phyloP scores from a whole-genome alignment of 2,113 vertebrate genomes.

The Takifugu flavidus region DNA sequence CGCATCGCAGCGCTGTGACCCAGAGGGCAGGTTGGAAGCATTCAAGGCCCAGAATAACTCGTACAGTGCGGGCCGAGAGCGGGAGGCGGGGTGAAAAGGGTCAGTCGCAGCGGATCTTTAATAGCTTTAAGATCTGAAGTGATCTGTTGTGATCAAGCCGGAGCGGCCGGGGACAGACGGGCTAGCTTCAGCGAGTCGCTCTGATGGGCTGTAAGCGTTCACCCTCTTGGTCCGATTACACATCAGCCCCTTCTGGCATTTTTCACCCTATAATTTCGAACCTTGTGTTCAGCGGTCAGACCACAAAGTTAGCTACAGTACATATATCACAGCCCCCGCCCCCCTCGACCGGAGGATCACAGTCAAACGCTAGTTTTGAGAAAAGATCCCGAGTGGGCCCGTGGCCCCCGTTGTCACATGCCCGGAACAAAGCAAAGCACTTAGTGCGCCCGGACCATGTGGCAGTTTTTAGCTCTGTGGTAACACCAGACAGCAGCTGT shows the following conservation, averaged over 20 bases:
- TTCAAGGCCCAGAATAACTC: constrained; percentile 21
- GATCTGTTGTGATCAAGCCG: too few species aligned
- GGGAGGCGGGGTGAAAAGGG: constrained; percentile 9
- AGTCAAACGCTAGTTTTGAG: constrained; percentile 28
- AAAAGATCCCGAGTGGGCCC: neutral
- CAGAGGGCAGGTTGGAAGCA: constrained; percentile 34
- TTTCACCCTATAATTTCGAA: constrained; percentile 14
- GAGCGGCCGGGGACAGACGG: too few species aligned
- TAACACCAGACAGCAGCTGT: constrained; percentile 47
- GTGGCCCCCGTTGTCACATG: constrained; percentile 23
- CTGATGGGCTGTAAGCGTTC: too few species aligned
- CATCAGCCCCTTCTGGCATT: neutral
- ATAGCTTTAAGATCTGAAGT: too few species aligned
- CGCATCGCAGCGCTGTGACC: constrained; percentile 34
- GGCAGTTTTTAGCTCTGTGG: constrained; percentile 27
- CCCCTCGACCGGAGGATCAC: constrained; percentile 9
- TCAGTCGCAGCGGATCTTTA: constrained; percentile 31
- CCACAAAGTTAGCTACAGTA: constrained; percentile 2
- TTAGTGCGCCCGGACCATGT: constrained; percentile 34
- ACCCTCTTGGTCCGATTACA: neutral
- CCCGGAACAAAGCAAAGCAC: constrained; percentile 47
- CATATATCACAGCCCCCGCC: neutral
- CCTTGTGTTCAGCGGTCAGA: neutral
- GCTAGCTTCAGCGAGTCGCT: too few species aligned
- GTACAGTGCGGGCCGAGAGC: neutral